Conservation (phyloP, 2,113 vertebrate species). For the Pelecanoides urinatrix region DNA sequence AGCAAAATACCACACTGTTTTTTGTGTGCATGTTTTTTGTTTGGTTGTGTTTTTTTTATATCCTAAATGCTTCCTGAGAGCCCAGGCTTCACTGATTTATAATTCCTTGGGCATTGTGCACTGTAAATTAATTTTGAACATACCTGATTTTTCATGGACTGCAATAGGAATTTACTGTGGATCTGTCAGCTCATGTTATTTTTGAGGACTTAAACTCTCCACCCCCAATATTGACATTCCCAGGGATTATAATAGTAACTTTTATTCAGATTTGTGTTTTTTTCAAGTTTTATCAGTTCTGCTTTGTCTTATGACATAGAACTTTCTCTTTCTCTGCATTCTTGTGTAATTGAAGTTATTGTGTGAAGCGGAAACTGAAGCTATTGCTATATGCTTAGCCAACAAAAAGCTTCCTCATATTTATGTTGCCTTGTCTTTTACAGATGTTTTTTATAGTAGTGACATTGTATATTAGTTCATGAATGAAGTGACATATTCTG, state of each 20-base stretch:
- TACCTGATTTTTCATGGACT: not conserved
- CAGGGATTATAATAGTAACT: not conserved
- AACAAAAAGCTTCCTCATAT: not conserved
- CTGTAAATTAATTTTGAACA: not conserved
- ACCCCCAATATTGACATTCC: not conserved
- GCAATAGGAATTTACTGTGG: not conserved
- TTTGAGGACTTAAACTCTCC: not conserved
- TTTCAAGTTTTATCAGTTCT: not conserved
- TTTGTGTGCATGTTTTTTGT: not conserved
- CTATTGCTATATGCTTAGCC: not conserved
- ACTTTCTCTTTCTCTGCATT: not conserved
- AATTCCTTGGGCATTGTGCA: not conserved
- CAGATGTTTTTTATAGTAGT: not conserved
- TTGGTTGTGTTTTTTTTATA: not conserved
- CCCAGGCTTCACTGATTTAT: not conserved
- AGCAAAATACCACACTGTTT: not conserved
- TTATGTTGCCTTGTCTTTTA: not conserved
- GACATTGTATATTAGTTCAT: not conserved
- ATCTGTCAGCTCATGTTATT: not conserved
- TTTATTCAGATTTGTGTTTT: not conserved
- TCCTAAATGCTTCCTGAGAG: not conserved
- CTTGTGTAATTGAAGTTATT: not conserved
- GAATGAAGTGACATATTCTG: not conserved
- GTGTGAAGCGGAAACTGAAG: not conserved
- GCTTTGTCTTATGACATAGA: not conserved